These are phyloP conservation scores for Cottus gobio DNA, from an alignment of 2,113 vertebrate genomes.

Conservation along the genomic window DNA sequence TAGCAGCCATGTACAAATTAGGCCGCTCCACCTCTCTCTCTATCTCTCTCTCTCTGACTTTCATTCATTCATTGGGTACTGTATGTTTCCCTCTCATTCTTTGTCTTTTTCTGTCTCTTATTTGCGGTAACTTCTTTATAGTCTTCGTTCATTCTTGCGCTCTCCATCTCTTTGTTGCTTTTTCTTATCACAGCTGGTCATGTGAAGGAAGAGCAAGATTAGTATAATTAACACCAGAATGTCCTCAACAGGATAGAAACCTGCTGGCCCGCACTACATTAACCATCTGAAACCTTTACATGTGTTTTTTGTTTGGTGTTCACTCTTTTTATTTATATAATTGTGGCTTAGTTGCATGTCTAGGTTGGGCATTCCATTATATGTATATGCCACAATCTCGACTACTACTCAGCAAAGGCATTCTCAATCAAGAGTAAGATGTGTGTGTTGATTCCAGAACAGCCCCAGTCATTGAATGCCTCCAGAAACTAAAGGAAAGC, in stretches of 20 bases:
- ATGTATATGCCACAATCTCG: background rate
- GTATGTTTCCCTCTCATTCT: constrained; percentile 32
- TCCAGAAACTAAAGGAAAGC: background rate
- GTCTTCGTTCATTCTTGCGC: background rate
- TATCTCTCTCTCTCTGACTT: constrained; percentile 39
- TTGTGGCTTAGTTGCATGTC: background rate
- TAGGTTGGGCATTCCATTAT: background rate
- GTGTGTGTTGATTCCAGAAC: background rate
- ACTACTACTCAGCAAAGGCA: background rate
- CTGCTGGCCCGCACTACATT: background rate
- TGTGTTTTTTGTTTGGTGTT: background rate
- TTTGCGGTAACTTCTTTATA: constrained; percentile 14
- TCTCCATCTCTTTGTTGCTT: constrained; percentile 62
- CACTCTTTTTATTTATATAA: background rate
- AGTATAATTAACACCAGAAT: constrained; percentile 2
- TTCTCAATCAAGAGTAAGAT: background rate
- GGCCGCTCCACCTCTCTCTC: constrained; percentile 77
- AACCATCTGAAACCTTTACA: background rate
- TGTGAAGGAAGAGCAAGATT: background rate
- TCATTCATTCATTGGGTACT: constrained; percentile 42
- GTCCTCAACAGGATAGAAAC: background rate
- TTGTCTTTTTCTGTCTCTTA: constrained; percentile 28
- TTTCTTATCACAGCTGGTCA: background rate
- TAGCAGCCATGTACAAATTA: constrained; percentile 98
- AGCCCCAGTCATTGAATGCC: background rate